Percentiles rank a stretch among this genome's conserved stretches.
Conservation (phyloP, 2,113 vertebrate genomes). For the Neoarius graeffei region DNA sequence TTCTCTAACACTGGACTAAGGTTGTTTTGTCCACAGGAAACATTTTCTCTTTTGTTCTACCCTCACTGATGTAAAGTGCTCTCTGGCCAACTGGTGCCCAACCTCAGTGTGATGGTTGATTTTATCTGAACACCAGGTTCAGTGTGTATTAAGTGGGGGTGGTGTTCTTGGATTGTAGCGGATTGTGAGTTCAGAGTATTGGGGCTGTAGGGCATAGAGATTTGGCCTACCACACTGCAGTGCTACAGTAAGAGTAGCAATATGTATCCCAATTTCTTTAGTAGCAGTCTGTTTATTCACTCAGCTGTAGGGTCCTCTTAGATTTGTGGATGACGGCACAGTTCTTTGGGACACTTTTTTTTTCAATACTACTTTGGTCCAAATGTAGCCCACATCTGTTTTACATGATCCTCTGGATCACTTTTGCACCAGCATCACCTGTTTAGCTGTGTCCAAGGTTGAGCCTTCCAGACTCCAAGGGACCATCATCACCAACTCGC, state of each 20-base stretch:
- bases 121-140: neutral
- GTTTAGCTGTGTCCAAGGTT: neutral
- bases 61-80: neutral
- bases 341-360: neutral
- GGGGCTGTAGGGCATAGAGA: neutral
- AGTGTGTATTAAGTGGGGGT: neutral
- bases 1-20: neutral
- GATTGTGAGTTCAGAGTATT: neutral
- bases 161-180: neutral
- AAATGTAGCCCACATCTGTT: neutral
- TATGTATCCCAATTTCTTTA: neutral
- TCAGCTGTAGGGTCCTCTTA: neutral
- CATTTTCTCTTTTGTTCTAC: neutral
- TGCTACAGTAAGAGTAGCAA: neutral
- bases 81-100: neutral
- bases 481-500: neutral
- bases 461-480: neutral
- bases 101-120: neutral
- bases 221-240: neutral
- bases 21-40: neutral
- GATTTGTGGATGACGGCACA: neutral
- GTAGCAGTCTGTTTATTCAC: neutral
- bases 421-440: neutral
- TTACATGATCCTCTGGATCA: neutral
- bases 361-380: neutral